Conservation (phyloP, 64 coral and sea anemone species). For the Astreopora myriophthalma region DNA sequence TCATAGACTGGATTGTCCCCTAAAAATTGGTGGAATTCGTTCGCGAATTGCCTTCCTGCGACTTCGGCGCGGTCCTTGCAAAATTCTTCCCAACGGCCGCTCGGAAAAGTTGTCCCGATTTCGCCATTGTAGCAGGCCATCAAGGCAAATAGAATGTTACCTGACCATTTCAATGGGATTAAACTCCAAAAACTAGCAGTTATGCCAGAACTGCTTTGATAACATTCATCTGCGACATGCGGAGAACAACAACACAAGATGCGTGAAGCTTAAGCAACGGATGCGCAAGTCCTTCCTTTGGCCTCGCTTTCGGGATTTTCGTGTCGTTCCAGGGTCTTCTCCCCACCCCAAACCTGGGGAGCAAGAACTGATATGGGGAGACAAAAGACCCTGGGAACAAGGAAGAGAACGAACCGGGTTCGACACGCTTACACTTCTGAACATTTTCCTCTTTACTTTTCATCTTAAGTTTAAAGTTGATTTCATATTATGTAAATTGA, state of each 20-base stretch:
- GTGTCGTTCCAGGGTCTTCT: too few relatives aligned
- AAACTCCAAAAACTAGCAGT: neutral
- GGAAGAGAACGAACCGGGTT: too few relatives aligned
- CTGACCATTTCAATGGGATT: conserved; percentile 44
- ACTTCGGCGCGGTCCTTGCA: conserved; percentile 91
- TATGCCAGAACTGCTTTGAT: neutral
- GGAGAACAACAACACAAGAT: conserved; percentile 45
- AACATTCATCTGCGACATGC: neutral
- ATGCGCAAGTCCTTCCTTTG: neutral
- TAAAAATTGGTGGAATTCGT: conserved; percentile 96
- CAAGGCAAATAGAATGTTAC: conserved; percentile 28
- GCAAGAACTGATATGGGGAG: too few relatives aligned
- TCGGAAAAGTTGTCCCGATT: conserved; percentile 82
- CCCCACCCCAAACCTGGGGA: too few relatives aligned
- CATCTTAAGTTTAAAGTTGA: too few relatives aligned
- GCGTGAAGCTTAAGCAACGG: neutral
- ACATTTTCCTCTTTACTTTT: too few relatives aligned
- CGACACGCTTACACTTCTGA: too few relatives aligned
- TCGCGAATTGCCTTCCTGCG: conserved; percentile 86
- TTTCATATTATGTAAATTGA: too few relatives aligned
- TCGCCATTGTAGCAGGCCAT: conserved; percentile 99
- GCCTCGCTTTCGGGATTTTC: neutral
- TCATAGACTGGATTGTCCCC: conserved; percentile 94
- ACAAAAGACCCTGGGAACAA: too few relatives aligned
- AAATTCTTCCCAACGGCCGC: conserved; percentile 98